These are phyloP conservation scores for Crypturellus tataupa DNA, from an alignment of 2,797 vertebrate species.

Conservation along the genomic window DNA sequence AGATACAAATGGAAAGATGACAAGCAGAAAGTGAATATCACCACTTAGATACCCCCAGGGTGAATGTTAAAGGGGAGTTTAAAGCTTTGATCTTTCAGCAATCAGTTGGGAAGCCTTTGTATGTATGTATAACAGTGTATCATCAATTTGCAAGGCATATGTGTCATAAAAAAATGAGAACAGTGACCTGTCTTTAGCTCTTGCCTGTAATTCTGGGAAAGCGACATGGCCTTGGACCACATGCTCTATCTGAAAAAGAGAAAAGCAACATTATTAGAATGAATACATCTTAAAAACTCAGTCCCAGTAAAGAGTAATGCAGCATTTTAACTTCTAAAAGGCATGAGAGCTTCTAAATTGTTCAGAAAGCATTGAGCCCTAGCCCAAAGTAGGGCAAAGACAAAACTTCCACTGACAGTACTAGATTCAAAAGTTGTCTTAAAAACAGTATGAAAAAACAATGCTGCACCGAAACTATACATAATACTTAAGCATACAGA, in stretches of 20 bases:
- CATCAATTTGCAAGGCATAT: not conserved
- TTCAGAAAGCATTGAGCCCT: not conserved
- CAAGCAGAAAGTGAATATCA: not conserved
- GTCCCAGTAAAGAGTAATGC: not conserved
- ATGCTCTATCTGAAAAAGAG: slow-evolving; percentile 91
- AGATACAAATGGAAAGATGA: not conserved
- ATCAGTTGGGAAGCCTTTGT: not conserved
- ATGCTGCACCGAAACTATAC: not conserved
- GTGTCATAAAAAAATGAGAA: not conserved
- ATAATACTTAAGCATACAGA: not conserved
- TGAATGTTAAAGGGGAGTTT: slow-evolving; percentile 9
- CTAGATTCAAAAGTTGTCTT: not conserved
- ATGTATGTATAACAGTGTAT: not conserved
- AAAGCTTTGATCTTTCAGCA: slow-evolving; percentile 25
- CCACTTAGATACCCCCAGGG: not conserved
- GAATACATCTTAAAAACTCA: not conserved
- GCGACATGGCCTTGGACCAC: slow-evolving; percentile 89
- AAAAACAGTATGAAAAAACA: not conserved
- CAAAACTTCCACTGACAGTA: slow-evolving; percentile 5
- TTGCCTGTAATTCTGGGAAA: slow-evolving; percentile 87
- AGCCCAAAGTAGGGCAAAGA: not conserved
- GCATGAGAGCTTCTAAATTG: not conserved
- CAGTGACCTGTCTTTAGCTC: slow-evolving; percentile 84
- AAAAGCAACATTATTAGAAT: not conserved
- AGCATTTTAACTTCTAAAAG: not conserved